phyloP scores from a whole-genome alignment of 2,113 vertebrate genomes.

The Lagopus muta region DNA sequence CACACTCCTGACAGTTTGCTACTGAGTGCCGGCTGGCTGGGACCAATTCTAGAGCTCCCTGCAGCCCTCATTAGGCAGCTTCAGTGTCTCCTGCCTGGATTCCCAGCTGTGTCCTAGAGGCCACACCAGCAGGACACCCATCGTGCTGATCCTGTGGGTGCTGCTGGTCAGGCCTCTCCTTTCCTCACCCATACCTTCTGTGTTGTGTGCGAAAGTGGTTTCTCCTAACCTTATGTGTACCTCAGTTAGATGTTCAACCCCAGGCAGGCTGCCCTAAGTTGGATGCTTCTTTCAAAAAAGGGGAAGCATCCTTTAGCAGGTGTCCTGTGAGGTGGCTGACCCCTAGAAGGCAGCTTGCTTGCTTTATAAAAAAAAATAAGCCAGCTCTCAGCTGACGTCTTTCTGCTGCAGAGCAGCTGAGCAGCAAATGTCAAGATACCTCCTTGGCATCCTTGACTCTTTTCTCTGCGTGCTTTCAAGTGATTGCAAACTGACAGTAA shows the following conservation, averaged over 20 bases:
- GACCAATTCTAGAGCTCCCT: fast-evolving
- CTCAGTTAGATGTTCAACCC: fast-evolving
- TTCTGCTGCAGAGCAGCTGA: neutral
- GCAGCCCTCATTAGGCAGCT: neutral
- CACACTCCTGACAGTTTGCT: neutral
- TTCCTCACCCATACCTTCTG: fast-evolving
- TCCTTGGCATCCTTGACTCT: neutral
- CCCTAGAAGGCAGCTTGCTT: neutral
- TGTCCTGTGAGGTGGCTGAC: neutral
- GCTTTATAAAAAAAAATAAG: neutral
- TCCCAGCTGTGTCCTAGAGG: neutral
- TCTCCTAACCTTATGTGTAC: neutral
- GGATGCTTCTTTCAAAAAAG: neutral
- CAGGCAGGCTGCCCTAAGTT: neutral
- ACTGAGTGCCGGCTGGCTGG: neutral
- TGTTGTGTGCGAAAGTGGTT: neutral
- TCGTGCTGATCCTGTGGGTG: neutral
- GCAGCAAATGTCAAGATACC: neutral
- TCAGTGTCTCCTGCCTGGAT: neutral
- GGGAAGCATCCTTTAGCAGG: neutral
- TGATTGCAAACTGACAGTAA: neutral
- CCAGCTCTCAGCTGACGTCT: neutral
- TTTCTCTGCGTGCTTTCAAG: neutral
- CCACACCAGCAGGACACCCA: neutral
- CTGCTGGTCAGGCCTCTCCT: neutral